Conservation (phyloP, 2,797 vertebrate genomes). For the Pangasius macronema region DNA sequence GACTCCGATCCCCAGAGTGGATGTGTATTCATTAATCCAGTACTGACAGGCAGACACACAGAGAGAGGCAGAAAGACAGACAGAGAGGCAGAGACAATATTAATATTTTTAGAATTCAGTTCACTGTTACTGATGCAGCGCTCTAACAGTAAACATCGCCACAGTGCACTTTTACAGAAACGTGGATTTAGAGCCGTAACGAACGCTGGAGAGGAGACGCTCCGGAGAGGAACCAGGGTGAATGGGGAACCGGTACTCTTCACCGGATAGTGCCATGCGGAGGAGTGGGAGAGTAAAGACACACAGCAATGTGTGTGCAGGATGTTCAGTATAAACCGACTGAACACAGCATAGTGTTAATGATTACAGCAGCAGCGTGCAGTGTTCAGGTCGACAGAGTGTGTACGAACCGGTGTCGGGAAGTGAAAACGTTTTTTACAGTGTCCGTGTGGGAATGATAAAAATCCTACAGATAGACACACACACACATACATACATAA, state of each 20-base stretch:
- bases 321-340: not conserved
- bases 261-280: not conserved
- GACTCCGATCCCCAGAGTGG: conserved; percentile 93
- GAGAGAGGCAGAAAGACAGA: not conserved
- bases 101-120: not conserved
- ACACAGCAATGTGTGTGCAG: not conserved
- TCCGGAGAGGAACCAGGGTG: not conserved
- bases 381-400: not conserved
- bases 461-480: too few species aligned
- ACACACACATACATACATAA: too few species aligned
- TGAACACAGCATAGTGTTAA: not conserved
- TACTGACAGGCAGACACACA: conserved; percentile 73
- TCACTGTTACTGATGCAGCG: not conserved
- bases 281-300: not conserved
- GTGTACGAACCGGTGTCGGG: too few species aligned
- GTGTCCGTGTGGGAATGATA: too few species aligned
- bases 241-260: not conserved
- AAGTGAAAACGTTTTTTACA: too few species aligned
- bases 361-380: not conserved
- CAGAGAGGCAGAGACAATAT: not conserved
- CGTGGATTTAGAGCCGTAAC: not conserved
- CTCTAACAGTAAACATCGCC: not conserved
- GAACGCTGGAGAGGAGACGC: not conserved
- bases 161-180: not conserved
- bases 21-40: conserved; percentile 97